Evolutionary conservation across 2,113 vertebrate genomes (phyloP).

Genomic region (Plectropomus leopardus): DNA sequence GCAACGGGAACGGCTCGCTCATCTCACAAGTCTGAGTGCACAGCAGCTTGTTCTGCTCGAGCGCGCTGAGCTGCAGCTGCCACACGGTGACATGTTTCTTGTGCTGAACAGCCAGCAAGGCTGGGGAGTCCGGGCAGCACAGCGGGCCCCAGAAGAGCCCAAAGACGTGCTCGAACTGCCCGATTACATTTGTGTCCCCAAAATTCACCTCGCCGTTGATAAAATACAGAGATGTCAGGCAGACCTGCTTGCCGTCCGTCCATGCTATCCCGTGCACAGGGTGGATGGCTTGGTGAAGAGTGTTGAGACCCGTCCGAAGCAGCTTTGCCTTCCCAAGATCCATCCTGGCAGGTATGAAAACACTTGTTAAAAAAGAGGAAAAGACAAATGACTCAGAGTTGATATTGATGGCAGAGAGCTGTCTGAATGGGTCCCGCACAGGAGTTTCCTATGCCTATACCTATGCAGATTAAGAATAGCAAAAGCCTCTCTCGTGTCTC

Average conservation of each 20-base stretch:
- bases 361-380: slow-evolving; percentile 10
- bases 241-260: slow-evolving; percentile 95
- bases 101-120: slow-evolving; percentile 93
- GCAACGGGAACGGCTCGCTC: slow-evolving; percentile 89
- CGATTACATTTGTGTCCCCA: slow-evolving; percentile 92
- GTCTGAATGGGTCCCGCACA: slow-evolving; percentile 31
- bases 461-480: slow-evolving; percentile 77
- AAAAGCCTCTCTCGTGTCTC: slow-evolving; percentile 81
- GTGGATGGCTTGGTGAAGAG: slow-evolving; percentile 93
- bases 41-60: slow-evolving; percentile 88
- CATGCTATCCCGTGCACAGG: slow-evolving; percentile 93
- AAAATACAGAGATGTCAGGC: slow-evolving; percentile 88
- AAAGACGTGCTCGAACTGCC: slow-evolving; percentile 93
- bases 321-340: slow-evolving; percentile 95
- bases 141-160: slow-evolving; percentile 92
- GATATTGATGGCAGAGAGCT: slow-evolving; percentile 47
- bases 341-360: slow-evolving; percentile 81
- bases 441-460: slow-evolving; percentile 53
- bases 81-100: slow-evolving; percentile 92
- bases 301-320: slow-evolving; percentile 91
- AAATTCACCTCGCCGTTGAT: slow-evolving; percentile 87
- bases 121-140: slow-evolving; percentile 79
- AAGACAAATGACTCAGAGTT: slow-evolving; percentile 14
- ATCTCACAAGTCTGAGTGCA: slow-evolving; percentile 93
- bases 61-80: slow-evolving; percentile 88